Evolutionary conservation across 1,140 invertebrate genomes (phyloP).

Genomic region (Pissodes strobi): DNA sequence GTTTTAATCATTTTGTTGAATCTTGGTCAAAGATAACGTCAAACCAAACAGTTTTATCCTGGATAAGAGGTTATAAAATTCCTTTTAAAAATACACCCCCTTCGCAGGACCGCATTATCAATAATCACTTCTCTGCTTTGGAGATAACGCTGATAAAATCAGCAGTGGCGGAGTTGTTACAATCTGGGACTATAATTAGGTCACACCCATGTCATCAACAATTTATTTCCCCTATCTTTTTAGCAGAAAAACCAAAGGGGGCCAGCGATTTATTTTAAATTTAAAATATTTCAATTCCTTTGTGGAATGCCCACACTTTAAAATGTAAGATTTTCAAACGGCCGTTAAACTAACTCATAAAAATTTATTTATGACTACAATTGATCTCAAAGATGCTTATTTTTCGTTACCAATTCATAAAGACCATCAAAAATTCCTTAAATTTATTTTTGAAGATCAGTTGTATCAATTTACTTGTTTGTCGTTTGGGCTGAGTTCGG

Average conservation of each 20-base stretch:
- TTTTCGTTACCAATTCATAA: too few species aligned
- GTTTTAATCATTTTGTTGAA: too few species aligned
- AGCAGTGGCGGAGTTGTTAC: background rate
- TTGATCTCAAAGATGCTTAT: too few species aligned
- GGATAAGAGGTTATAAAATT: too few species aligned
- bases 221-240: background rate
- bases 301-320: background rate
- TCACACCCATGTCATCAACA: background rate
- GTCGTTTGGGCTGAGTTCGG: too few species aligned
- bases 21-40: background rate
- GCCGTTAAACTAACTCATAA: background rate
- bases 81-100: background rate
- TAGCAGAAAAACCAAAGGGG: background rate
- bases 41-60: too few species aligned
- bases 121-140: background rate
- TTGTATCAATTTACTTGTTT: background rate
- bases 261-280: background rate
- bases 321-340: background rate
- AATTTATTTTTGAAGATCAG: background rate
- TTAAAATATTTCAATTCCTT: background rate
- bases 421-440: too few species aligned
- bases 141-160: too few species aligned
- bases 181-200: background rate
- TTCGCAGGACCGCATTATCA: background rate
- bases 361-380: too few species aligned